Percentiles rank a stretch among this genome's conserved stretches.
Evolutionary conservation across 2,888 invertebrate genomes (phyloP).

Genomic region (Emesis russula): DNA sequence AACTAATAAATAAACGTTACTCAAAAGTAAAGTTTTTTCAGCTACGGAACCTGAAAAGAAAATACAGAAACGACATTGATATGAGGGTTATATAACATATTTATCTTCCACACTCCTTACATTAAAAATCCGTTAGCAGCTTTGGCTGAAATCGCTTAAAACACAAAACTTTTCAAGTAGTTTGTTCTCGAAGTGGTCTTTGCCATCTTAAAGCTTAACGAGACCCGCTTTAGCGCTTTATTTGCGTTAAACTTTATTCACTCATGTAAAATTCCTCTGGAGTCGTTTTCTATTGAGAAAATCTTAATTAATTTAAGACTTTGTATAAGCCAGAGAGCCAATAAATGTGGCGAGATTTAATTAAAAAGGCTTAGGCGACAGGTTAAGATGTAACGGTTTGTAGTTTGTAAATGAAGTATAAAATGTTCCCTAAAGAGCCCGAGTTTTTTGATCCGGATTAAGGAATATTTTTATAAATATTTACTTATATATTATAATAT

Average conservation of each 20-base stretch:
- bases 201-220: background rate
- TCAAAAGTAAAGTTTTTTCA: no score
- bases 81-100: background rate
- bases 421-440: background rate
- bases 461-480: no score
- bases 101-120: background rate
- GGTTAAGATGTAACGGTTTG: conserved; percentile 32
- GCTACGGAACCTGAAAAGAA: no score
- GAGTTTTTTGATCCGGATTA: no score
- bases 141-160: conserved; percentile 1
- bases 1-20: no score
- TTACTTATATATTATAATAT: no score
- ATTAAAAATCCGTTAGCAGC: conserved; percentile 3
- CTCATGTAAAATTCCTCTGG: conserved; percentile 24
- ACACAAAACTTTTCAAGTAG: conserved; percentile 18
- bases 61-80: background rate
- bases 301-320: conserved; percentile 72
- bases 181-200: background rate
- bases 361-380: conserved; percentile 86
- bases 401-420: conserved; percentile 34
- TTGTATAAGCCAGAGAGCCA: conserved; percentile 64
- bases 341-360: conserved; percentile 89
- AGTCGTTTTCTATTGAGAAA: conserved; percentile 17
- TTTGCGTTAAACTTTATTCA: conserved; percentile 11
- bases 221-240: background rate